Conservation (phyloP, 2,113 vertebrate genomes). For the Origma solitaria region DNA sequence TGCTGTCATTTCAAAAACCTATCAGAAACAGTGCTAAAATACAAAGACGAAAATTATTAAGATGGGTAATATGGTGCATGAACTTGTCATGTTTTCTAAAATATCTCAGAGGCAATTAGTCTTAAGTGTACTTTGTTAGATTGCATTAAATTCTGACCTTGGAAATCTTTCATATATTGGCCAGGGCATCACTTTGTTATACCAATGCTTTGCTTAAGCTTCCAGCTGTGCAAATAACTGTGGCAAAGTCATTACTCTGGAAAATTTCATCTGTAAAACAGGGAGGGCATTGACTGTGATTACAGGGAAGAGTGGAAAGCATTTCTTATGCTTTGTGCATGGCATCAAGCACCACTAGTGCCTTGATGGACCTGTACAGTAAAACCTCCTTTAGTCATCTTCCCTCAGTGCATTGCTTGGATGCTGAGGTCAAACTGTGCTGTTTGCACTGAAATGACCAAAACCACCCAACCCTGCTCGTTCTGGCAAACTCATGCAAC, state of each 20-base stretch:
- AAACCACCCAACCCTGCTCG: neutral
- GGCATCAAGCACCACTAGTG: neutral
- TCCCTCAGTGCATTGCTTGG: neutral
- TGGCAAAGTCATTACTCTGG: neutral
- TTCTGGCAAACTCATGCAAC: neutral
- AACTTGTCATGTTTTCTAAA: neutral
- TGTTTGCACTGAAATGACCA: neutral
- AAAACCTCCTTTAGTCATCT: neutral
- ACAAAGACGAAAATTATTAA: neutral
- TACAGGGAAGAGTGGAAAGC: neutral
- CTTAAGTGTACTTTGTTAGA: neutral
- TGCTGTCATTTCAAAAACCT: neutral
- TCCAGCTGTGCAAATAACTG: neutral
- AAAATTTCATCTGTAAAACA: neutral
- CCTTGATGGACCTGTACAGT: neutral
- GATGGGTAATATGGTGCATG: neutral
- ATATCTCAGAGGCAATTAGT: neutral
- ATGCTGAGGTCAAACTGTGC: neutral
- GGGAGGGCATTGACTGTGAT: neutral
- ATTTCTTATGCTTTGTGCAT: neutral
- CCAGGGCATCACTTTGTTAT: neutral
- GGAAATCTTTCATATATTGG: neutral
- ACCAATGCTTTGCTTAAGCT: neutral
- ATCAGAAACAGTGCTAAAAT: neutral
- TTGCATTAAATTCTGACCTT: neutral